Base-by-base conservation (phyloP, 2,113 vertebrate genomes). In the Nansenia antarctica region DNA sequence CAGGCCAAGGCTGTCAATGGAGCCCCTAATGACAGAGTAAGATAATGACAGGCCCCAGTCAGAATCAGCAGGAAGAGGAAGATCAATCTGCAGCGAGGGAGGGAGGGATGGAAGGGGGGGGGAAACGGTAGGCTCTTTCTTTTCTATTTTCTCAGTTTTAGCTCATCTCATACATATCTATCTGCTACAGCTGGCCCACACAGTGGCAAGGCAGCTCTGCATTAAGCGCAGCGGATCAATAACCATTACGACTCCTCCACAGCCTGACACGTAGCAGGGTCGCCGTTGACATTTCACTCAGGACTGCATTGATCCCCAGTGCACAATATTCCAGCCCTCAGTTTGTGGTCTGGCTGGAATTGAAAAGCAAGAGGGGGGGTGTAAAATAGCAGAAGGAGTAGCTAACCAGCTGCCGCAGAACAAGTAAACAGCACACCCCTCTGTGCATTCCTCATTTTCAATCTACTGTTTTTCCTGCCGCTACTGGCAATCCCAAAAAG, bases 21-120 rank as follows among this genome's bases (percentile, higher is more conserved):
- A 97, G 95, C 96, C 95, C 94, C 94, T 98, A 98, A 99, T 99
- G 97, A 99, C 96, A 98, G 97, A 96, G 96, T 94, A 96, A 95
- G 95, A 98, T 99, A 99, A 99, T 99, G 96, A 98, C 97, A 98
- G 96, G 93, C 93, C 95, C 94, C 93, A 95, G 95, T 95, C 94
- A 94, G 93, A 96, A 98, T 95, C 95, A 98, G 96, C 96, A 95
- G 98, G 97, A 97, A 99, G 95, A 98, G 96, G 96, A 98, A 98
- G 98, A 99, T 99, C 98, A 98, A 98, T 98, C 96, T 98, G 85
- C 95, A 94, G 95, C 94, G 86, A 83, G 86, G 87, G 89, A 91
- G 85, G 77, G 94, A 98, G 94, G 95, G 93, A 95, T 93, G 92
- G 91, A 94, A 52, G 42, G 47, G 52, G 63, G 30, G 34, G 77